Percentiles rank a stretch among this genome's conserved stretches.
Conservation (phyloP, 64 coral and sea anemone species). For the Stichodactyla helianthus region DNA sequence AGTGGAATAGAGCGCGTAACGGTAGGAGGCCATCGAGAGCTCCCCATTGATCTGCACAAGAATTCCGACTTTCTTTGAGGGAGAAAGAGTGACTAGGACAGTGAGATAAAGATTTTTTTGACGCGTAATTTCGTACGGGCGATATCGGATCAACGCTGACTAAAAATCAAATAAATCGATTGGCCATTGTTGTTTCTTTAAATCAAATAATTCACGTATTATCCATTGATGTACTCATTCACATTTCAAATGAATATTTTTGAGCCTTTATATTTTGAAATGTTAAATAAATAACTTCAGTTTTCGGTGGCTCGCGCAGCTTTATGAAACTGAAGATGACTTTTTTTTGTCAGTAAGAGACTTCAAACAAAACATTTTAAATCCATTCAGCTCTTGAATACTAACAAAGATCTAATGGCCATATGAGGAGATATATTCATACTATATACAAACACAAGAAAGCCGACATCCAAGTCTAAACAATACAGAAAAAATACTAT, state of each 20-base stretch:
- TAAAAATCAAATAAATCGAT: constrained; percentile 21
- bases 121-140: not conserved
- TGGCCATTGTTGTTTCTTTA: constrained; percentile 14
- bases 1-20: not conserved
- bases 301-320: not conserved
- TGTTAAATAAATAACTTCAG: constrained; percentile 20
- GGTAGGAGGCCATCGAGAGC: not conserved
- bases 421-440: constrained; percentile 8
- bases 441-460: not conserved
- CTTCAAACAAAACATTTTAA: constrained; percentile 14
- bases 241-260: constrained; percentile 14
- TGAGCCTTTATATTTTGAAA: constrained; percentile 1
- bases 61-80: not conserved
- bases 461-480: constrained; percentile 11
- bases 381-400: constrained; percentile 5
- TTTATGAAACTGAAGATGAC: constrained; percentile 20
- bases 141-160: constrained; percentile 1
- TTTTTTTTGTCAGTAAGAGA: not conserved
- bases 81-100: not conserved
- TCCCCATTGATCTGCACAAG: not conserved
- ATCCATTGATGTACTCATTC: constrained; percentile 23
- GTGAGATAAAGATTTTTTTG: not conserved
- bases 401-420: constrained; percentile 3
- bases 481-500: constrained; percentile 9
- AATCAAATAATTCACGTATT: constrained; percentile 19